A percentile compares a stretch with the other conserved stretches of the same genome.
Conservation (phyloP, 2,113 vertebrate species). For the Laticauda colubrina region DNA sequence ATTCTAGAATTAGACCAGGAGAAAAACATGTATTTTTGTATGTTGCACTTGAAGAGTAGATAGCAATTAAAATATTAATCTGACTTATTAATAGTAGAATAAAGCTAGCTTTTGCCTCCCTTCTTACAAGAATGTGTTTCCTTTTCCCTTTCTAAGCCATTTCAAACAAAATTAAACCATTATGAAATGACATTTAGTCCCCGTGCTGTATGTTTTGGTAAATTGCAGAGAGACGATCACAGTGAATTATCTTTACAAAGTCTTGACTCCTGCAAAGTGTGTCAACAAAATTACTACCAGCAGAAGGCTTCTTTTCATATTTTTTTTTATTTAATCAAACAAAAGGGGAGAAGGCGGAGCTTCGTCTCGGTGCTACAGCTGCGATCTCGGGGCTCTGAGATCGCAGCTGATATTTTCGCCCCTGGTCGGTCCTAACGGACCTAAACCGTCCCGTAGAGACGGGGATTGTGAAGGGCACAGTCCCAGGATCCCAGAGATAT, state of each 20-base stretch:
- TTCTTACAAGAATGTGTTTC: slow-evolving; percentile 26
- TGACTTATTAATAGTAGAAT: slow-evolving; percentile 25
- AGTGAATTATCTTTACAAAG: neutral
- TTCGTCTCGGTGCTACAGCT: too few species aligned
- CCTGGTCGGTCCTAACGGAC: too few species aligned
- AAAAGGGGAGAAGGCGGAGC: too few species aligned
- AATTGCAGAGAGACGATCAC: neutral
- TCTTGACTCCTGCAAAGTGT: neutral
- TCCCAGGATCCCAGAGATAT: too few species aligned
- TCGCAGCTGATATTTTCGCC: too few species aligned
- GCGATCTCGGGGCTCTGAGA: too few species aligned
- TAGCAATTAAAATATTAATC: slow-evolving; percentile 20
- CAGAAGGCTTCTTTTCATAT: neutral
- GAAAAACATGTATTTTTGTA: slow-evolving; percentile 38
- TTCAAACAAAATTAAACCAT: slow-evolving; percentile 4
- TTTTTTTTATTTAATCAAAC: neutral
- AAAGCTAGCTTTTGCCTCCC: slow-evolving; percentile 26
- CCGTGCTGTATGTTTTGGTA: neutral
- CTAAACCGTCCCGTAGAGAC: too few species aligned
- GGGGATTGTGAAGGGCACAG: too few species aligned
- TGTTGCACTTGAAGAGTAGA: neutral
- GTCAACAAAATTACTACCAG: neutral
- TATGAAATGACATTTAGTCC: slow-evolving; percentile 16
- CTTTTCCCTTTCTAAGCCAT: slow-evolving; percentile 34
- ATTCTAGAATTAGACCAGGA: slow-evolving; percentile 68